Conservation (phyloP, 2,888 invertebrate genomes). For the Crematogaster levior region DNA sequence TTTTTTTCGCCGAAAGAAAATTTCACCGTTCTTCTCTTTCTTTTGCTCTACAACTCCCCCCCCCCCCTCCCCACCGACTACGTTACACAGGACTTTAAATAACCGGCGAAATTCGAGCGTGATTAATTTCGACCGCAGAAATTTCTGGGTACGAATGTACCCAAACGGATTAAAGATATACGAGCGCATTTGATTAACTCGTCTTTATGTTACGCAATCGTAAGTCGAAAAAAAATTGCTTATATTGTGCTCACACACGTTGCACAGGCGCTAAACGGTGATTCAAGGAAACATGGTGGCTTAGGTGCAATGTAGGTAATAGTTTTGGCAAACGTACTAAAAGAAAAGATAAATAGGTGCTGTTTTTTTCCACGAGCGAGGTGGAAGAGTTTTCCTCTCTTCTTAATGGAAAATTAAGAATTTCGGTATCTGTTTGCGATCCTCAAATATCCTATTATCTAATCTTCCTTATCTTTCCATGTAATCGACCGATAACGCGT, state of each 20-base stretch:
- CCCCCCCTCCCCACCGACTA: background rate
- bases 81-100: background rate
- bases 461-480: constrained; percentile 30
- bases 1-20: constrained; percentile 66
- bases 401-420: background rate
- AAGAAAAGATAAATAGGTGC: background rate
- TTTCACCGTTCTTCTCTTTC: constrained; percentile 32
- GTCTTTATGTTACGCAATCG: background rate
- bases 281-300: background rate
- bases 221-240: background rate
- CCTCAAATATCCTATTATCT: background rate
- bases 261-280: background rate
- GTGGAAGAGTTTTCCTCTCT: background rate
- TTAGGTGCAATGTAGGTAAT: background rate
- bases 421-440: constrained; percentile 9
- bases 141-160: background rate
- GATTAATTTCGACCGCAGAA: background rate
- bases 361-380: background rate
- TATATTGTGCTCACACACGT: too few relatives aligned
- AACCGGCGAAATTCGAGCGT: background rate
- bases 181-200: background rate
- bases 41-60: background rate
- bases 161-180: background rate
- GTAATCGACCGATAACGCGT: constrained; percentile 39
- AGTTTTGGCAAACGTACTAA: background rate